Evolutionary conservation across 2,888 invertebrate species (phyloP), one percentile per base, ranked within the genome.

Genomic region (Acrobasis consociella): DNA sequence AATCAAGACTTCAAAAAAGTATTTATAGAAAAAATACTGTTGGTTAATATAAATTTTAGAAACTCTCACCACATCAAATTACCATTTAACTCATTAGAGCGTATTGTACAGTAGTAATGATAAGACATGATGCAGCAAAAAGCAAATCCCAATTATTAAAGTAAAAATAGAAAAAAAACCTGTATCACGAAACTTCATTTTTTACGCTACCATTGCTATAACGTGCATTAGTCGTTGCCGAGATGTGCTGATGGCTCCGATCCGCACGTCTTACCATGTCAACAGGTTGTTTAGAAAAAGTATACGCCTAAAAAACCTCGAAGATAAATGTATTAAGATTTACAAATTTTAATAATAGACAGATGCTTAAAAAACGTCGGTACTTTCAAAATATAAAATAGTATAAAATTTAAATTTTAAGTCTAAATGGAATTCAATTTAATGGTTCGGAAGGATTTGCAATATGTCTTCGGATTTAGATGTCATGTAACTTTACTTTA

Each of bases 221-320:
- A 76, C 76, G 67, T 88, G 84, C 88, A 89, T 90, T 88, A 90
- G 81, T 69, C 71, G 73, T 78, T 85, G 86, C 87, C 84, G 85
- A 80, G 59, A 67, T 70, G 76, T 77, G 81, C 75, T 85, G 84
- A 83, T 77, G 77, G 75, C 75, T 72, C 70, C 71, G 71, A 70
- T 72, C 75, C 72, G 75, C 75, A 70, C 70, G 74, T 76, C 73
- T 72, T 73, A 66, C 70, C 77, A 83, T 85, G 87, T 88, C 89
- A 83, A 77, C 89, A 73, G 70, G 69, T 77, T 67, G 65, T 68
- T 46, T 66, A 72, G 67, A 76, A 79, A 74, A 74, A 69, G 63
- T 11, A 37, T 10, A 31, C 5, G 31, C 31, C 22, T 31, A 31
- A 52, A 52, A 52, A 52, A 52, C 52, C 22, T 52, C 3, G 13